Percentiles rank a stretch among this genome's conserved stretches.
Evolutionary conservation across 2,797 vertebrate species (phyloP).

Genomic region (Margarornis squamiger): DNA sequence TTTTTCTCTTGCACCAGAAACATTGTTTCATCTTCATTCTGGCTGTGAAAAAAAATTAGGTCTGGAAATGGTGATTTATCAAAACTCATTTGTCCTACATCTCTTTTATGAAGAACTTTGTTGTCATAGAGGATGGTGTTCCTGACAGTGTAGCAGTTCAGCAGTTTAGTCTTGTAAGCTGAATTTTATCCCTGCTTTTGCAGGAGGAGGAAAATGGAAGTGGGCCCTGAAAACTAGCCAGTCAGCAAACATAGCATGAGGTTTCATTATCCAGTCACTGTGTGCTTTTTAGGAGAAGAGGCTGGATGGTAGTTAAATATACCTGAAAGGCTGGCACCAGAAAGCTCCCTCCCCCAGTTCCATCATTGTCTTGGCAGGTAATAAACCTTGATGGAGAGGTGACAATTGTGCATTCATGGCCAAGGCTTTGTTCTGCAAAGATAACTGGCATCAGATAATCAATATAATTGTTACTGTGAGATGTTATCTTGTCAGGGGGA

Average conservation of each 20-base stretch:
- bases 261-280: neutral
- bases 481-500: neutral
- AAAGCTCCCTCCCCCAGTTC: neutral
- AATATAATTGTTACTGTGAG: constrained; percentile 7
- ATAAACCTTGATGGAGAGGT: neutral
- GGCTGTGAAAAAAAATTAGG: neutral
- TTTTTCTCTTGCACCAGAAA: neutral
- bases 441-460: constrained; percentile 21
- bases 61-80: neutral
- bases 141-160: neutral
- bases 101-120: neutral
- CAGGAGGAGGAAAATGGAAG: neutral
- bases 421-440: neutral
- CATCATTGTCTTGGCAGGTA: neutral
- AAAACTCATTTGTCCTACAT: neutral
- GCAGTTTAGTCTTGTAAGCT: neutral
- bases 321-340: neutral
- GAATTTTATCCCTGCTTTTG: neutral
- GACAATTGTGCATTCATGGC: neutral
- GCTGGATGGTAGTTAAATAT: neutral
- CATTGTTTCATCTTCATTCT: neutral
- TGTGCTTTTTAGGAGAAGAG: neutral
- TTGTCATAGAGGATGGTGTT: neutral
- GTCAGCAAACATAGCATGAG: neutral
- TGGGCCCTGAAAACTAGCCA: neutral